Evolutionary conservation across 2,113 vertebrate genomes (phyloP), one percentile per base, ranked within the genome.

Genomic region (Lamprotornis superbus): DNA sequence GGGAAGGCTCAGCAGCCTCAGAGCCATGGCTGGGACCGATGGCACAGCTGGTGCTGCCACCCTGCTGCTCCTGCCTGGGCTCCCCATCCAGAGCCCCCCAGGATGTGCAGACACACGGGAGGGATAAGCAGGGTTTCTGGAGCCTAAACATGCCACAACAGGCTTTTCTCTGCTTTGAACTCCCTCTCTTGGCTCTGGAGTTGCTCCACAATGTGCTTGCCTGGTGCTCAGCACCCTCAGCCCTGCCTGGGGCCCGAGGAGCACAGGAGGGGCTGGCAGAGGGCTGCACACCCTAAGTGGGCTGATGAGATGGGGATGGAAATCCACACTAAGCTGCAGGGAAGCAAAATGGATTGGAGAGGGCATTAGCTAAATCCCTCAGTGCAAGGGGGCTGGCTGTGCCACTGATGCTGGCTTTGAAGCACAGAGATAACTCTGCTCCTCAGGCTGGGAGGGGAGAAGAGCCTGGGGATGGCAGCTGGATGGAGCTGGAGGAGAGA

Each of bases 341-440:
- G 76, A 89, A 92, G 91, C 55, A 93, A 93, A 96, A 83, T 90
- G 95, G 95, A 92, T 93, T 96, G 96, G 73, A 90, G 83, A 89
- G 30, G 93, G 91, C 95, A 89, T 94, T 96, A 95, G 60, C 80
- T 84, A 96, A 94, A 97, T 93, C 91, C 68, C 44, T 15, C 11
- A 0, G 68, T 37, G 86, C 60, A 93, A 95, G 68, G 76, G 91
- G 80, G 76, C 75, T 90, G 12, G 64, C 79, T 50, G 79, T 65
- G 79, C 76, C 0, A 0, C 55, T 17, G 27, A 18, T 67, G 91
- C 85, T 63, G 89, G 31, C 73, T 97, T 64, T 89, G 91, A 81
- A 92, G 86, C 59, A 64, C 0, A 63, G 56, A 78, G 80, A 74
- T 67, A 89, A 87, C 2, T 7, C 9, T 92, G 11, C 52, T 91